phyloP scores from a whole-genome alignment of 2,113 vertebrate species.

The Hippocampus comes region DNA sequence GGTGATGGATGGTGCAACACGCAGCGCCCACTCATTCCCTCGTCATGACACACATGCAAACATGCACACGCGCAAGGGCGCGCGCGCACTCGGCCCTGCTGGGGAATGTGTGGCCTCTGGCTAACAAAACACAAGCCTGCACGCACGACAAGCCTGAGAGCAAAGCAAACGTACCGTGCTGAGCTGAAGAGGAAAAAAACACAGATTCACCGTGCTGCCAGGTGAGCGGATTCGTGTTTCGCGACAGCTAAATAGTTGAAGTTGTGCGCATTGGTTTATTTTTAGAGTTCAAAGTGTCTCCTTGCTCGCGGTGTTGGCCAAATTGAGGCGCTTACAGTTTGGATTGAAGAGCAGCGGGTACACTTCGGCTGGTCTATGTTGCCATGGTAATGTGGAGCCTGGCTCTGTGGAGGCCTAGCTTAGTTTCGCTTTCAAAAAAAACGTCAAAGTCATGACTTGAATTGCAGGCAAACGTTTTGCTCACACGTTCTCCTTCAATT shows the following conservation, averaged over 20 bases:
- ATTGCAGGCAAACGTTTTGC: no score
- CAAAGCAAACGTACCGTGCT: constrained; percentile 15
- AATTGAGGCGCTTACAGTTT: no score
- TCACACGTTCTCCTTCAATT: no score
- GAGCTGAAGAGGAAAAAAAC: neutral
- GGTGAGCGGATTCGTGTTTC: neutral
- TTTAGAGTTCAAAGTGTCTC: no score
- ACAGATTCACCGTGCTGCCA: neutral
- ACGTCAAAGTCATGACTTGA: no score
- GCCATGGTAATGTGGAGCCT: no score
- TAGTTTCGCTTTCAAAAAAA: no score
- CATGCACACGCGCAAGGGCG: neutral
- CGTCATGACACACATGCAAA: constrained; percentile 1
- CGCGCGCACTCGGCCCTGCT: constrained; percentile 33
- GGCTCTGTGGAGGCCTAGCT: no score
- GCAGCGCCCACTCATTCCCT: constrained; percentile 18
- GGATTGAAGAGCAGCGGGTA: no score
- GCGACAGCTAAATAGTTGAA: neutral
- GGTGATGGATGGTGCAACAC: constrained; percentile 56
- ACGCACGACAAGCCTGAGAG: constrained; percentile 3
- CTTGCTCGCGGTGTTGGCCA: no score
- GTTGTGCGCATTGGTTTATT: neutral
- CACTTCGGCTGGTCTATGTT: no score
- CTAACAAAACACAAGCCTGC: constrained; percentile 61
- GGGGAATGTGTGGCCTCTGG: constrained; percentile 70